These are phyloP conservation scores for Lasioglossum leucozonium DNA, from an alignment of 2,888 invertebrate species.

Conservation along the genomic window DNA sequence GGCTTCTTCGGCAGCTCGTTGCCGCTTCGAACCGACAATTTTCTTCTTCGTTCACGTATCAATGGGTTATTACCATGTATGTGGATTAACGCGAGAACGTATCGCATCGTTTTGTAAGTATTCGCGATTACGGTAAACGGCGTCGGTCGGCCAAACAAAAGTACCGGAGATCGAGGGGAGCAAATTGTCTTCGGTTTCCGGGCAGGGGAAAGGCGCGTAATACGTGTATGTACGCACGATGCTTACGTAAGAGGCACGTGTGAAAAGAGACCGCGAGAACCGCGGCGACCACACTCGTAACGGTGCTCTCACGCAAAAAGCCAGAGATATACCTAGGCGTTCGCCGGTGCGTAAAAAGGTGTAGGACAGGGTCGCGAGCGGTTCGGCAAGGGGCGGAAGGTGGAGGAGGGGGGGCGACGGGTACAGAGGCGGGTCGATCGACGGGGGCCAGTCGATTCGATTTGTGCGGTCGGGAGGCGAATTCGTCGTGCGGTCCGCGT, in stretches of 20 bases:
- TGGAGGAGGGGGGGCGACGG: too few species aligned
- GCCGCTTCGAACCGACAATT: neutral
- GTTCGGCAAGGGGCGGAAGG: neutral
- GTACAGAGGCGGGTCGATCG: constrained; percentile 26
- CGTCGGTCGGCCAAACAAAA: neutral
- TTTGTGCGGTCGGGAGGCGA: constrained; percentile 32
- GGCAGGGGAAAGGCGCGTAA: neutral
- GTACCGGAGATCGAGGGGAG: neutral
- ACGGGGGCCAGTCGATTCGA: constrained; percentile 35
- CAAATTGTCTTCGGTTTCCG: neutral
- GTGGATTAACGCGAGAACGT: neutral
- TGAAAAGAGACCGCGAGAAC: neutral
- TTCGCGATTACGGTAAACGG: neutral
- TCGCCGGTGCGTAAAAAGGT: constrained; percentile 19
- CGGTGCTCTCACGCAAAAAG: neutral
- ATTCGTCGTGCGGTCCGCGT: constrained; percentile 17
- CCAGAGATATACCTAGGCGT: neutral
- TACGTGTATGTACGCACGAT: too few species aligned
- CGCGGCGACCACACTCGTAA: neutral
- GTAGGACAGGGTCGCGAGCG: neutral
- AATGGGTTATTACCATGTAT: neutral
- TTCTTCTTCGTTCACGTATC: neutral
- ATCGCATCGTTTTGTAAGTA: neutral
- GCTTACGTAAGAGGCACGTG: neutral
- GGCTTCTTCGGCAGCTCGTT: neutral